Percentiles rank a stretch among this genome's conserved stretches.
Conservation (phyloP, 2,113 vertebrate genomes). For the Seriola rivoliana region DNA sequence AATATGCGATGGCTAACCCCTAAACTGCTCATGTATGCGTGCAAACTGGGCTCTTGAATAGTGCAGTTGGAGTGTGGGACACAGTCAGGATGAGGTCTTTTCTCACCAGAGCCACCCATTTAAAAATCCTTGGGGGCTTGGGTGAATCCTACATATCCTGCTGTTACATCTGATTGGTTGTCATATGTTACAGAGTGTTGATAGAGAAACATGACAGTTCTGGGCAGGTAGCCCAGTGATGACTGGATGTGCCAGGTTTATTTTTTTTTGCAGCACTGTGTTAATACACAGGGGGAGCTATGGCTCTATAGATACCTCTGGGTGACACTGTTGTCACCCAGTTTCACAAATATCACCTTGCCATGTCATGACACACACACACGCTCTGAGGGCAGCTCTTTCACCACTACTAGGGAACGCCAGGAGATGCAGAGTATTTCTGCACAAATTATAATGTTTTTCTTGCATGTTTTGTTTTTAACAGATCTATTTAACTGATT, state of each 20-base stretch:
- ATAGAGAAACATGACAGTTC: slow-evolving; percentile 34
- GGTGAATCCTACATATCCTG: not conserved
- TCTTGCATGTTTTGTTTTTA: not conserved
- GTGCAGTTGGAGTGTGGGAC: slow-evolving; percentile 11
- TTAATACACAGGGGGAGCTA: slow-evolving; percentile 40
- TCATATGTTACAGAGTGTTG: slow-evolving; percentile 29
- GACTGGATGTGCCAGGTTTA: slow-evolving; percentile 31
- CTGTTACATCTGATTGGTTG: slow-evolving; percentile 16
- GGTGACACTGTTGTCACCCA: slow-evolving; percentile 33
- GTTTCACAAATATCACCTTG: slow-evolving; percentile 24
- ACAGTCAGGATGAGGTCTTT: slow-evolving; percentile 28
- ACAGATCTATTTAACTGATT: not conserved
- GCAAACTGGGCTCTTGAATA: slow-evolving; percentile 31
- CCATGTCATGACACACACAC: slow-evolving; percentile 6
- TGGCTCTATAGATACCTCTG: slow-evolving; percentile 36
- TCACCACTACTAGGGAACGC: not conserved
- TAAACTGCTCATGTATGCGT: slow-evolving; percentile 31
- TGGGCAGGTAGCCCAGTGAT: slow-evolving; percentile 36
- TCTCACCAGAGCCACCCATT: not conserved
- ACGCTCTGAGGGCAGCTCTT: not conserved
- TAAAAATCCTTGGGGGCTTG: not conserved
- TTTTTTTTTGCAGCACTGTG: slow-evolving; percentile 28
- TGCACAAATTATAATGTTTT: not conserved
- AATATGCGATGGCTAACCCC: slow-evolving; percentile 13
- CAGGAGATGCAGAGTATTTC: not conserved